Conservation (phyloP, 2,113 vertebrate genomes). For the Penelope pileata region DNA sequence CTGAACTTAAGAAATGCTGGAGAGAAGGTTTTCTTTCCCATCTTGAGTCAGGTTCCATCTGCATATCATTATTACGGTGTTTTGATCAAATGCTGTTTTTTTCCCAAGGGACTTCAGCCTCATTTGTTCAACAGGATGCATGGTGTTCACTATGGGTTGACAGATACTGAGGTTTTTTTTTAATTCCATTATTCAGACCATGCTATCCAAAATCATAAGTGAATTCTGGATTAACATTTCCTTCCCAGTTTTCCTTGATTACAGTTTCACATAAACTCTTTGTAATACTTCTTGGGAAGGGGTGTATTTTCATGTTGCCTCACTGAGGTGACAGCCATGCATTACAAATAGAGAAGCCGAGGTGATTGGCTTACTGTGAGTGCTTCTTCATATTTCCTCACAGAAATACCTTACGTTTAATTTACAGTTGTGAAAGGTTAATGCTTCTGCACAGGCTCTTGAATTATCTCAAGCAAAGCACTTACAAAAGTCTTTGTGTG, state of each 20-base stretch:
- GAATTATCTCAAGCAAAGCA: neutral
- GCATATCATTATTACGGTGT: neutral
- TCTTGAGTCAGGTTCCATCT: neutral
- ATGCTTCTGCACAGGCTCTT: neutral
- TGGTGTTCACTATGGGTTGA: neutral
- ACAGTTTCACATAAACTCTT: neutral
- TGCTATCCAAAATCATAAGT: neutral
- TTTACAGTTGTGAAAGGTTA: neutral
- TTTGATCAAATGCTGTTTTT: neutral
- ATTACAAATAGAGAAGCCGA: neutral
- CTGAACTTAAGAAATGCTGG: neutral
- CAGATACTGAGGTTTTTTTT: neutral
- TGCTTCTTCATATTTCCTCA: neutral
- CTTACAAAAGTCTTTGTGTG: neutral
- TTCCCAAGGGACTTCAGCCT: neutral
- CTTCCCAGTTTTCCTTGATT: neutral
- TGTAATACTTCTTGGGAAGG: neutral
- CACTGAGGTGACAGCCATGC: neutral
- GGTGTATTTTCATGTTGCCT: neutral
- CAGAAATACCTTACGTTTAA: neutral
- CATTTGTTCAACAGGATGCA: neutral
- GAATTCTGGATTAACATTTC: neutral
- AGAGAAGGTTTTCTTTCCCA: neutral
- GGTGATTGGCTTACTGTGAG: neutral
- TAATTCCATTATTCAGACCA: neutral